phyloP scores from a whole-genome alignment of 1,140 invertebrate genomes.

The Heliconius nattereri region DNA sequence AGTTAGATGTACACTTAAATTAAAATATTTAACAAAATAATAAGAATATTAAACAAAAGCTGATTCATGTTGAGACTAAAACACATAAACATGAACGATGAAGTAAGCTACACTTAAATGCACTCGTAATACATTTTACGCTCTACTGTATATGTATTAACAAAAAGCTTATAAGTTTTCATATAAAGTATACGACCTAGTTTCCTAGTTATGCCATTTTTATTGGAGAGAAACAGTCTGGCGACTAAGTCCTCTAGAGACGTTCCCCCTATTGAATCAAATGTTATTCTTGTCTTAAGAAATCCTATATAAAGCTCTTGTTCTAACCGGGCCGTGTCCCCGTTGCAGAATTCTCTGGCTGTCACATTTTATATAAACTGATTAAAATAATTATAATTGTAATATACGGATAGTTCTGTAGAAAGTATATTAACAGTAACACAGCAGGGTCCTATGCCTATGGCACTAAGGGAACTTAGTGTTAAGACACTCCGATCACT shows the following conservation, averaged over 20 bases:
- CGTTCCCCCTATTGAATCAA: conserved; percentile 28
- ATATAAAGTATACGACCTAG: conserved; percentile 25
- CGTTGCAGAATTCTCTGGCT: conserved; percentile 13
- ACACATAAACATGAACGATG: conserved; percentile 15
- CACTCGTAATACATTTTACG: conserved; percentile 13
- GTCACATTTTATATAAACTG: neutral
- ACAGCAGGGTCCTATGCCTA: no score
- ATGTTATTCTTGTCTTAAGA: conserved; percentile 26
- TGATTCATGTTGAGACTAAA: neutral
- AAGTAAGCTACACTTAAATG: conserved; percentile 8
- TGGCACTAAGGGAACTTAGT: no score
- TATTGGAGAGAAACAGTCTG: conserved; percentile 28
- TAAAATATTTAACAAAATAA: neutral
- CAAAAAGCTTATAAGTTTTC: conserved; percentile 22
- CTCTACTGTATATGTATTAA: conserved; percentile 5
- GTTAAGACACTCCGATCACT: no score
- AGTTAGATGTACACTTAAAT: neutral
- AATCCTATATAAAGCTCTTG: conserved; percentile 22
- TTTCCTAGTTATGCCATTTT: conserved; percentile 26
- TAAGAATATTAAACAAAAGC: no score
- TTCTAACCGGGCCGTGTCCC: conserved; percentile 24
- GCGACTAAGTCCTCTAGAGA: conserved; percentile 34
- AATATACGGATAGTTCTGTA: neutral
- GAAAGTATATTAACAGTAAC: no score
- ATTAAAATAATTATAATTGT: neutral